Evolutionary conservation across 1,140 invertebrate species (phyloP).

Genomic region (Nebria ingens): DNA sequence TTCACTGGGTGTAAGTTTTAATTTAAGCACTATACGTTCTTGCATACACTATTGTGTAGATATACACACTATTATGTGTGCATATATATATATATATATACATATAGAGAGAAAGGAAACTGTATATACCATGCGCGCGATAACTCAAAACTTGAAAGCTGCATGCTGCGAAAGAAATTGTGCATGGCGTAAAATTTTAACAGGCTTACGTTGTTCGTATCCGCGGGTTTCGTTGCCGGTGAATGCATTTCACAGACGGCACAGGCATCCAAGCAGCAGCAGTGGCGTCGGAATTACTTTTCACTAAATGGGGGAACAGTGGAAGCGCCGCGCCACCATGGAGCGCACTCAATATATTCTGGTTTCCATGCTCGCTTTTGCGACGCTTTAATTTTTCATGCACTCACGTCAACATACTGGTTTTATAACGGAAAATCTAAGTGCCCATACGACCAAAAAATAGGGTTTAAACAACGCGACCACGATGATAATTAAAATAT

Average conservation of each 20-base stretch:
- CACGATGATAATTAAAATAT: too few relatives aligned
- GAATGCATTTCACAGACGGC: background rate
- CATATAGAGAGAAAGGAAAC: background rate
- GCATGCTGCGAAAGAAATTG: background rate
- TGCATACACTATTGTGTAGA: too few relatives aligned
- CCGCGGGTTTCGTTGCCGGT: background rate
- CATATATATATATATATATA: background rate
- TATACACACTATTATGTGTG: too few relatives aligned
- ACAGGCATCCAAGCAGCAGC: too few relatives aligned
- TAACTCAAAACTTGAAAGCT: background rate
- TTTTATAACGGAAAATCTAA: background rate
- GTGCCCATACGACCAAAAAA: too few relatives aligned
- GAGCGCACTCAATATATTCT: background rate
- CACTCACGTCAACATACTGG: background rate
- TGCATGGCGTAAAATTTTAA: constrained; percentile 16
- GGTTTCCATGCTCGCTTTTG: background rate
- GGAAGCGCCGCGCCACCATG: background rate
- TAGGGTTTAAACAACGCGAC: too few relatives aligned
- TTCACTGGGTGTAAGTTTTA: background rate
- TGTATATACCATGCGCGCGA: background rate
- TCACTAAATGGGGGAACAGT: background rate
- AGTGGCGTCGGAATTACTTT: background rate
- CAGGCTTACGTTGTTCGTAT: constrained; percentile 15
- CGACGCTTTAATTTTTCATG: background rate
- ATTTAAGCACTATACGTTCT: too few relatives aligned